Percentiles rank a stretch among this genome's conserved stretches.
phyloP scores from a whole-genome alignment of 2,113 vertebrate species.

The Diphyllodes magnificus region DNA sequence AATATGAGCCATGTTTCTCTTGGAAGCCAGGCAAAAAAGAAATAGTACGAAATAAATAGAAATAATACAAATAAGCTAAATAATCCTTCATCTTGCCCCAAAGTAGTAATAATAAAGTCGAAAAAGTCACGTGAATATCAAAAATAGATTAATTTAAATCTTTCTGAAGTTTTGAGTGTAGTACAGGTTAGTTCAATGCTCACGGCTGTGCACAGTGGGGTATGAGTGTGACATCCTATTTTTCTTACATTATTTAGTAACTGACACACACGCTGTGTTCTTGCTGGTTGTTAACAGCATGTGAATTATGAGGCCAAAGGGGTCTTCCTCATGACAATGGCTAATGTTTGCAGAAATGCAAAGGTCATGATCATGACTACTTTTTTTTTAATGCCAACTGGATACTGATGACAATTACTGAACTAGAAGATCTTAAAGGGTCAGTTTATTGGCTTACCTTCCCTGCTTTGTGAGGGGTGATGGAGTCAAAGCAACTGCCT shows the following conservation, averaged over 20 bases:
- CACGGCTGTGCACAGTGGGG: background rate
- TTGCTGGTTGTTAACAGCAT: constrained; percentile 52
- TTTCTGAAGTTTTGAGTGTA: background rate
- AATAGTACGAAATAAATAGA: background rate
- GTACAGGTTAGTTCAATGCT: background rate
- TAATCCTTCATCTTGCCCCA: background rate
- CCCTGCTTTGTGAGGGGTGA: background rate
- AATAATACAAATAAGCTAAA: background rate
- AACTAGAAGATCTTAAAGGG: background rate
- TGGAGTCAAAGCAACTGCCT: background rate
- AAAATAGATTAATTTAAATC: background rate
- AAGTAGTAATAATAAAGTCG: background rate
- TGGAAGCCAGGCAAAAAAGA: background rate
- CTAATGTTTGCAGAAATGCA: constrained; percentile 45
- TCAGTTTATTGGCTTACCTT: constrained; percentile 3
- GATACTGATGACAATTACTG: background rate
- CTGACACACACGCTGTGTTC: constrained; percentile 38
- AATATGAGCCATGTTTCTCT: background rate
- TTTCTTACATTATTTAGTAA: constrained; percentile 36
- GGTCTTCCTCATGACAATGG: constrained; percentile 44
- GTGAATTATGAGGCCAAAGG: constrained; percentile 53
- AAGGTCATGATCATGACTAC: constrained; percentile 42
- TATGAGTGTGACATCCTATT: background rate
- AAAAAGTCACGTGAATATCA: background rate
- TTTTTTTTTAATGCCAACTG: constrained; percentile 14